Evolutionary conservation across 2,113 vertebrate genomes (phyloP).

Genomic region (Micromys minutus): DNA sequence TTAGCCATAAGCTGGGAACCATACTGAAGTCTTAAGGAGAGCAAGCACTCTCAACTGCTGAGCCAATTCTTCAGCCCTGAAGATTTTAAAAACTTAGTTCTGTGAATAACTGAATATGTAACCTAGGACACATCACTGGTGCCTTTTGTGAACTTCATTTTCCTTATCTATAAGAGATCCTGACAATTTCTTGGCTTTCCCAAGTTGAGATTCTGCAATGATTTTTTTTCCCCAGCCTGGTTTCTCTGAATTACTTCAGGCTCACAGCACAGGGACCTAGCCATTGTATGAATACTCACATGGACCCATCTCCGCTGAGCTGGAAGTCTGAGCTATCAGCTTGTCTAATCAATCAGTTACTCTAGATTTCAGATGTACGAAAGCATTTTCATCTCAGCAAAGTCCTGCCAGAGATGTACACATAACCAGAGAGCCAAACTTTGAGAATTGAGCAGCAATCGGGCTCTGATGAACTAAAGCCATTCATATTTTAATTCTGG

Average conservation of each 20-base stretch:
- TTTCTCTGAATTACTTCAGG: neutral
- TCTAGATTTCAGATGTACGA: neutral
- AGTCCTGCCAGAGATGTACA: neutral
- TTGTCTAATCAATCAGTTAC: neutral
- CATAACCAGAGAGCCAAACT: neutral
- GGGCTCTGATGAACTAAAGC: neutral
- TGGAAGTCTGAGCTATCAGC: neutral
- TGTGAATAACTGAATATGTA: neutral
- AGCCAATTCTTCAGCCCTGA: neutral
- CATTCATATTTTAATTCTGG: neutral
- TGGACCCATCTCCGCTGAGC: neutral
- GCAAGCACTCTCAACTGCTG: neutral
- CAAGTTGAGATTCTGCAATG: neutral
- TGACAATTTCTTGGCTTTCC: neutral
- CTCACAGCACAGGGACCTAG: neutral
- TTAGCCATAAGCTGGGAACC: neutral
- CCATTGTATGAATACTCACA: neutral
- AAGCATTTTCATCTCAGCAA: neutral
- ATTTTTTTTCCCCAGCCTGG: neutral
- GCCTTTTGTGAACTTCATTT: neutral
- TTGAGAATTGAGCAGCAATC: neutral
- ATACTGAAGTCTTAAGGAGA: neutral
- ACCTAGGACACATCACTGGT: neutral
- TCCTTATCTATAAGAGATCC: neutral
- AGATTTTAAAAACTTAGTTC: neutral